Evolutionary conservation across 2,888 invertebrate genomes (phyloP), one percentile per base, ranked within the genome.

Genomic region (Mesorhabditis belari): DNA sequence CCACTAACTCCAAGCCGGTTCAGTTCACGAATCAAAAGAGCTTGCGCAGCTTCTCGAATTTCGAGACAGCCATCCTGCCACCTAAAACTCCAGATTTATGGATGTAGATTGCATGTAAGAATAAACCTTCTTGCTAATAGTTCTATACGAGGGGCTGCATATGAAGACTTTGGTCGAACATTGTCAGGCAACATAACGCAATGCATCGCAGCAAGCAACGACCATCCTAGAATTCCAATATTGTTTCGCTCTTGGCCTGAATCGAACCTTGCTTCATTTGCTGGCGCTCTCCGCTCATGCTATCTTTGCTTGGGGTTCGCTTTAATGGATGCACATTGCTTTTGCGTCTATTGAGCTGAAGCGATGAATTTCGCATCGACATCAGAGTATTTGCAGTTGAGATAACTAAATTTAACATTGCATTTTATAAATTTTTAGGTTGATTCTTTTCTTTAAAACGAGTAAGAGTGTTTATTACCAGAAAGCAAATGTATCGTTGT

Each of bases 1-100:
- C 96, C 96, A 79, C 91, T 91, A 0, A 90, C 87, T 0, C 92
- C 92, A 79, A 93, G 86, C 60, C 92, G 86, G 65, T 89, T 88
- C 27, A 99, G 85, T 83, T 98, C 98, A 0, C 96, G 93, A 17
- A 96, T 84, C 0, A 99, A 84, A 28, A 98, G 85, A 9, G 95
- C 94, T 80, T 98, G 98, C 0, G 95, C 91, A 0, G 96, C 96
- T 83, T 96, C 94, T 4, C 98, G 86, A 35, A 88, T 86, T 86
- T 98, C 96, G 4, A 96, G 86, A 82, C 96, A 98, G 75, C 94
- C 90, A 84, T 98, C 96, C 82, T 98, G 96, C 98, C 98, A 98
- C 65, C 77, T 75, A 50, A 52, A 63, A 27, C 44, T 35, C 44
- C 12, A 35, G n/a, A 35, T 35, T 35, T 35, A 35, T 35, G 49